Percentiles rank a stretch among this genome's conserved stretches.
phyloP scores from a whole-genome alignment of 2,888 invertebrate genomes.

The Cepaea hortensis region DNA sequence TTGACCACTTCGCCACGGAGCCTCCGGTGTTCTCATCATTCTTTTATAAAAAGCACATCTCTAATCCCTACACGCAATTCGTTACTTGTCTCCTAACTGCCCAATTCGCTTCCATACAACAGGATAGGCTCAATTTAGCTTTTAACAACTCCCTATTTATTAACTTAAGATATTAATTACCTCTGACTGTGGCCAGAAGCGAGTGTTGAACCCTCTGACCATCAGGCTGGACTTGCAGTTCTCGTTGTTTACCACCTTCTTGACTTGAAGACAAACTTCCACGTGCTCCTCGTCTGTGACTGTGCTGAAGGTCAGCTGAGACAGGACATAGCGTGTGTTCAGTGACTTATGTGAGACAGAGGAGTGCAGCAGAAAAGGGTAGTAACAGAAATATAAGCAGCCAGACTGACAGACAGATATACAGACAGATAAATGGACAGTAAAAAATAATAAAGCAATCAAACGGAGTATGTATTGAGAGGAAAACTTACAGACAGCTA shows the following conservation, averaged over 20 bases:
- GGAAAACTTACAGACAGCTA: no score
- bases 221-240: constrained; percentile 26
- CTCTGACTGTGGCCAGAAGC: constrained; percentile 31
- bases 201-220: constrained; percentile 18
- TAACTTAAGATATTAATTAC: neutral
- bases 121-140: no score
- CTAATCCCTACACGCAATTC: no score
- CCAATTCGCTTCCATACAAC: no score
- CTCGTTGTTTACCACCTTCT: neutral
- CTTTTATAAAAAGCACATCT: no score
- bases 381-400: neutral
- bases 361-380: neutral
- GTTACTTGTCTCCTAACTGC: no score
- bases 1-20: no score
- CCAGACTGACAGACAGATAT: neutral
- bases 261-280: constrained; percentile 32
- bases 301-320: constrained; percentile 22
- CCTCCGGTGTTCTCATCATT: no score
- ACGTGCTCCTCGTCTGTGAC: constrained; percentile 2
- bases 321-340: neutral
- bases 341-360: neutral
- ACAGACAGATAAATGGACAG: neutral
- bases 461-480: no score
- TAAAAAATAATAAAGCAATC: no score
- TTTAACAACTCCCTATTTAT: no score